Percentiles rank a stretch among this genome's conserved stretches.
phyloP scores from a whole-genome alignment of 2,888 invertebrate genomes.

The Monochamus alternatus region DNA sequence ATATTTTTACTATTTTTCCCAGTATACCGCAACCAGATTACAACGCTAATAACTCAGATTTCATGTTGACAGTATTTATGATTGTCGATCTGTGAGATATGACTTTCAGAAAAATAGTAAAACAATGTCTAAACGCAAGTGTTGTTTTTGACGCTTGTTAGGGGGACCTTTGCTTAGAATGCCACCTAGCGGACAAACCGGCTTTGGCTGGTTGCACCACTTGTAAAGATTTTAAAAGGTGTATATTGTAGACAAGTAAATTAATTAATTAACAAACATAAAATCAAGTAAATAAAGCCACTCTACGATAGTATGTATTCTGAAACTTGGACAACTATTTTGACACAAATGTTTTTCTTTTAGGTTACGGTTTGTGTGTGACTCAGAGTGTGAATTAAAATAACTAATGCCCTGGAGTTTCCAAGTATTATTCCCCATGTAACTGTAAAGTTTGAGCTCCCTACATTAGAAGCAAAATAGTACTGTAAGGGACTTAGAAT shows the following conservation, averaged over 20 bases:
- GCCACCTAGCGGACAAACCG: constrained; percentile 65
- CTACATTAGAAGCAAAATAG: no score
- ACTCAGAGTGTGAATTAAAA: no score
- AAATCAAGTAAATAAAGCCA: constrained; percentile 37
- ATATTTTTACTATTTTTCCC: constrained; percentile 7
- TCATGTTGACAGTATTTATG: background rate
- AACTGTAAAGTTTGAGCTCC: no score
- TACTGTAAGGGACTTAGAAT: no score
- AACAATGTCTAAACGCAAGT: constrained; percentile 20
- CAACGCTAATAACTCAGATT: background rate
- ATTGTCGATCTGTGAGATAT: constrained; percentile 2
- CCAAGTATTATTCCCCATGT: no score
- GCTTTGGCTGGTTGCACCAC: constrained; percentile 66
- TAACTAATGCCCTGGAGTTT: no score
- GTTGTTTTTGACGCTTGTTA: constrained; percentile 58
- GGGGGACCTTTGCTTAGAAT: constrained; percentile 61
- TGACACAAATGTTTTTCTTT: no score
- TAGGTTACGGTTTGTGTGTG: no score
- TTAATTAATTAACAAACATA: constrained; percentile 22
- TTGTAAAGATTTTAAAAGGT: constrained; percentile 34
- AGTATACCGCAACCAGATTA: constrained; percentile 13
- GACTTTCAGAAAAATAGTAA: constrained; percentile 15
- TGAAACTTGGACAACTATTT: no score
- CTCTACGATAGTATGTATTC: background rate
- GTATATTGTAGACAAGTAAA: background rate